Evolutionary conservation across 2,113 vertebrate genomes (phyloP).

Genomic region (Pungitius pungitius): DNA sequence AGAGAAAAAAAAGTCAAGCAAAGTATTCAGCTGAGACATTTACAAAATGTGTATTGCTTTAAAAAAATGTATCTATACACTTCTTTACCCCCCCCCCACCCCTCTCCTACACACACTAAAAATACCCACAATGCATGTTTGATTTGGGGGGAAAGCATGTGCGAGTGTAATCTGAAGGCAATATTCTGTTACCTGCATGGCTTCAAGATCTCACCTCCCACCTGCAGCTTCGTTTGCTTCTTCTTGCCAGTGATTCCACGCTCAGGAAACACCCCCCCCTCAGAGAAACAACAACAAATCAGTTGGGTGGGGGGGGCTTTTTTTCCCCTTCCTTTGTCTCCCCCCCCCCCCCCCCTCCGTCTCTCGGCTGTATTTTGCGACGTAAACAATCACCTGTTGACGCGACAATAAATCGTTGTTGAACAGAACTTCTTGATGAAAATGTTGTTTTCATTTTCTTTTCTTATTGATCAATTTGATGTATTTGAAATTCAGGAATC

Average conservation of each 20-base stretch:
- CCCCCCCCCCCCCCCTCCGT: neutral
- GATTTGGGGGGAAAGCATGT: constrained; percentile 79
- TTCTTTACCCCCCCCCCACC: constrained; percentile 37
- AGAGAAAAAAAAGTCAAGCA: constrained; percentile 53
- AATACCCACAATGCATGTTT: constrained; percentile 76
- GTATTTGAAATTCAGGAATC: constrained; percentile 70
- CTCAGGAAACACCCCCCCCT: constrained; percentile 47
- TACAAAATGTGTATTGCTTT: constrained; percentile 65
- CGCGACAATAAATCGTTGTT: constrained; percentile 67
- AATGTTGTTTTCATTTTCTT: constrained; percentile 48
- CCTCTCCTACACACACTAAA: neutral
- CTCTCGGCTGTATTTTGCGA: constrained; percentile 75
- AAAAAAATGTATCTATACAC: constrained; percentile 65
- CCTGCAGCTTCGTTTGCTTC: constrained; percentile 30
- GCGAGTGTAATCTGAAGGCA: constrained; percentile 75
- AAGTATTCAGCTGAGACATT: constrained; percentile 60
- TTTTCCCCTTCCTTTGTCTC: constrained; percentile 20
- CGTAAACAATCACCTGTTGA: constrained; percentile 79
- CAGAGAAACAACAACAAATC: constrained; percentile 44
- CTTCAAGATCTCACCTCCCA: constrained; percentile 71
- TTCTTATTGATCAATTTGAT: constrained; percentile 55
- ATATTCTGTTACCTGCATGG: constrained; percentile 80
- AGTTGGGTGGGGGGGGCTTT: constrained; percentile 28
- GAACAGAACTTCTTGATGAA: constrained; percentile 53
- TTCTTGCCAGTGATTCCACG: constrained; percentile 45